These are phyloP conservation scores for Misgurnus mizolepis DNA, from an alignment of 2,113 vertebrate species.

Conservation along the genomic window DNA sequence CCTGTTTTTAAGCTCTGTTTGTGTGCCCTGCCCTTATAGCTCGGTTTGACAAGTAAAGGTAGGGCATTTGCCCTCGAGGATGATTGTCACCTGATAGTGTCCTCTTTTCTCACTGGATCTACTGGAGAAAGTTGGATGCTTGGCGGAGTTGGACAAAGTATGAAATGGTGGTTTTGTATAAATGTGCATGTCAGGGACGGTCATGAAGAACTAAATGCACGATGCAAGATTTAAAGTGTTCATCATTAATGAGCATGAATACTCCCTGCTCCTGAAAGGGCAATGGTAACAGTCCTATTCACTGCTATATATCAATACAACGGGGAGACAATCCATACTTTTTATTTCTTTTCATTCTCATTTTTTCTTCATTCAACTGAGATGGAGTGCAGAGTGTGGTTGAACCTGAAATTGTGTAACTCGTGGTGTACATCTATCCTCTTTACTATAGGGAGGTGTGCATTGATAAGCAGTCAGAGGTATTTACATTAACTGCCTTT, in stretches of 20 bases:
- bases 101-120: conserved; percentile 9
- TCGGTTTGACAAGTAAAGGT: conserved; percentile 1
- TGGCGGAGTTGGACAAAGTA: conserved; percentile 35
- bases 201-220: conserved; percentile 29
- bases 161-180: conserved; percentile 44
- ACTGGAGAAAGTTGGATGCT: conserved; percentile 28
- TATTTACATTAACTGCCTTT: too few relatives aligned
- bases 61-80: conserved; percentile 1
- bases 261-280: conserved; percentile 2
- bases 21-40: conserved; percentile 20
- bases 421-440: conserved; percentile 9
- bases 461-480: too few relatives aligned
- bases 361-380: not conserved
- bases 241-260: conserved; percentile 12
- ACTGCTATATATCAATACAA: not conserved
- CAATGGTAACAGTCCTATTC: not conserved
- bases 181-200: conserved; percentile 52
- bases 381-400: not conserved
- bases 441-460: not conserved
- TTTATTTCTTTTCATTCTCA: not conserved
- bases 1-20: conserved; percentile 33
- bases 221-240: conserved; percentile 32
- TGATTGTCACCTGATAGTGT: not conserved
- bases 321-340: conserved; percentile 6
- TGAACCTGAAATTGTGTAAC: conserved; percentile 12